Evolutionary conservation across 2,113 vertebrate species (phyloP).

Genomic region (Atrichornis clamosus): DNA sequence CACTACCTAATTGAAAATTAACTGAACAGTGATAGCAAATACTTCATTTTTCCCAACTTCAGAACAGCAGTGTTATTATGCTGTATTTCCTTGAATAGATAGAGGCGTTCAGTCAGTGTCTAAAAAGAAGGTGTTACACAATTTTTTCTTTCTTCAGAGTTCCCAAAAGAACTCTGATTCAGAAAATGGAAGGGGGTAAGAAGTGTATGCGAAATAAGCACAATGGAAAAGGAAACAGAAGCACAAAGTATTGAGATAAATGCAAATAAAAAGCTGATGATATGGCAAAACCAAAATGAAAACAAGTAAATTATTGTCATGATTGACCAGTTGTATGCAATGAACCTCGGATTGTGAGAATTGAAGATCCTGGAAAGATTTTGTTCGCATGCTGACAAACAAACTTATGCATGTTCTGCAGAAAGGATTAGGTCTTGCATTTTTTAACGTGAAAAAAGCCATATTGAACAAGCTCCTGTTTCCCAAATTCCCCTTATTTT

Average conservation of each 20-base stretch:
- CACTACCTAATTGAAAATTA: background rate
- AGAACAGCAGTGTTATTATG: background rate
- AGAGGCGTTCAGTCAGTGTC: background rate
- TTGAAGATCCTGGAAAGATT: background rate
- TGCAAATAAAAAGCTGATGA: background rate
- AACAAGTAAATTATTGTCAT: background rate
- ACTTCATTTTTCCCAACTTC: background rate
- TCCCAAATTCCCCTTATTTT: background rate
- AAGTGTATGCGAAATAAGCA: rapidly evolving
- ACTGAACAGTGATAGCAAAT: background rate
- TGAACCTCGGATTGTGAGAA: background rate
- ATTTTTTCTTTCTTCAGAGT: background rate
- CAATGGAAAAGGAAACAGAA: background rate
- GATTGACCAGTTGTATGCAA: background rate
- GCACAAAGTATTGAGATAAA: background rate
- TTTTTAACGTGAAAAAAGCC: background rate
- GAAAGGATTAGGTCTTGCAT: background rate
- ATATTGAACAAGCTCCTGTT: background rate
- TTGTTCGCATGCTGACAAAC: background rate
- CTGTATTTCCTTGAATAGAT: background rate
- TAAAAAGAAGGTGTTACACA: background rate
- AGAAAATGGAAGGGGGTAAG: background rate
- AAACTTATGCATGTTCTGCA: rapidly evolving
- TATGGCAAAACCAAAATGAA: background rate
- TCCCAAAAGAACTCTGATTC: background rate